These are phyloP conservation scores for Apodemia zela DNA, from an alignment of 2,888 invertebrate genomes.

Conservation along the genomic window DNA sequence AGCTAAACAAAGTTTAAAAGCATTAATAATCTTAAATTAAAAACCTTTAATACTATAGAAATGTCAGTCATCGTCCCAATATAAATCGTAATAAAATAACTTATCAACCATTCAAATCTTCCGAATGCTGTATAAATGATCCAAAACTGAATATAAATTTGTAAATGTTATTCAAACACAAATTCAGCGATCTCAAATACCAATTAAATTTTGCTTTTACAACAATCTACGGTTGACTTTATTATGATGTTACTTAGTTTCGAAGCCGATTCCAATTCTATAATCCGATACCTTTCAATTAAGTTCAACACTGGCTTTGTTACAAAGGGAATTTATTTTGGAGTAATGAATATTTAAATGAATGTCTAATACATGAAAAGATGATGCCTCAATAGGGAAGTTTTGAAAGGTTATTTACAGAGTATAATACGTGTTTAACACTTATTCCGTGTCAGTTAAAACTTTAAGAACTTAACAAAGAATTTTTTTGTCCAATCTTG, in stretches of 20 bases:
- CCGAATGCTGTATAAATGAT: neutral
- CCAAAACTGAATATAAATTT: constrained; percentile 21
- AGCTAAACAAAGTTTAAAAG: too few species aligned
- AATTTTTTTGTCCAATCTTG: too few species aligned
- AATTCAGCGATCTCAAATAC: constrained; percentile 22
- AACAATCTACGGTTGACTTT: constrained; percentile 27
- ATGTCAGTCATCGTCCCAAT: neutral
- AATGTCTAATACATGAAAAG: neutral
- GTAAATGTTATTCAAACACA: constrained; percentile 24
- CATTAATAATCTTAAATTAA: neutral
- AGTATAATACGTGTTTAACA: too few species aligned
- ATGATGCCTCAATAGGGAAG: neutral
- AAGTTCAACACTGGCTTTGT: constrained; percentile 22
- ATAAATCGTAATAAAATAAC: neutral
- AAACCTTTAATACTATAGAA: neutral
- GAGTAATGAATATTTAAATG: constrained; percentile 6
- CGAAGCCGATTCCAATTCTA: constrained; percentile 23
- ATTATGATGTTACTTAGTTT: constrained; percentile 28
- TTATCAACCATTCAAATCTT: neutral
- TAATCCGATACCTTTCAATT: constrained; percentile 28
- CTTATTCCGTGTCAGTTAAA: too few species aligned
- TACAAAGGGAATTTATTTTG: constrained; percentile 22
- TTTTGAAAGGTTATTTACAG: neutral
- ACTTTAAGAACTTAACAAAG: too few species aligned
- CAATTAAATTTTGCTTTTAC: constrained; percentile 27